Percentiles rank a stretch among this genome's conserved stretches.
These are phyloP conservation scores for Petrophora chlorosata DNA, from an alignment of 2,888 invertebrate genomes.

Conservation along the genomic window DNA sequence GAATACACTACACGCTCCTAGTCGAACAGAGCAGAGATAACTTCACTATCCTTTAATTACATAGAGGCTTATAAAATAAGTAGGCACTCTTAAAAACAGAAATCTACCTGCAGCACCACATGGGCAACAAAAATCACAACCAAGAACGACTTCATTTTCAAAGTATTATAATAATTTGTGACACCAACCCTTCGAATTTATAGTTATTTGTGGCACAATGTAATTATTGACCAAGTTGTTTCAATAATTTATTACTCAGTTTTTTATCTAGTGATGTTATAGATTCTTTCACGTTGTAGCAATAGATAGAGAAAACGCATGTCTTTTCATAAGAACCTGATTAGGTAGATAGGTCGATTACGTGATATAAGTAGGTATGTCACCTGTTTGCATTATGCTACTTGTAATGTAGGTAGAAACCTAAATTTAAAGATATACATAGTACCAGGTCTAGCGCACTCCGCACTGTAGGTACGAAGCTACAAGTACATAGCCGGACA, in stretches of 20 bases:
- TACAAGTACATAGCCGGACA: too few species aligned
- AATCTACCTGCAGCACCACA: constrained; percentile 25
- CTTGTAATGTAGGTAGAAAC: too few species aligned
- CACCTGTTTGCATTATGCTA: background rate
- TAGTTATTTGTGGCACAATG: constrained; percentile 25
- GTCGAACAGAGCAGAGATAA: too few species aligned
- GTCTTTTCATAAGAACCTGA: background rate
- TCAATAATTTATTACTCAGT: constrained; percentile 3
- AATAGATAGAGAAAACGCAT: background rate
- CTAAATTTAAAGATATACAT: too few species aligned
- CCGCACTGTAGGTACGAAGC: too few species aligned
- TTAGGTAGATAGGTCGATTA: constrained; percentile 5
- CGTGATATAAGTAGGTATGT: background rate
- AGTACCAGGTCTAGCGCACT: too few species aligned
- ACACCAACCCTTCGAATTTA: constrained; percentile 13
- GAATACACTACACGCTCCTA: too few species aligned
- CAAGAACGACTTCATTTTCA: constrained; percentile 27
- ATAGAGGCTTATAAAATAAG: too few species aligned
- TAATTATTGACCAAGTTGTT: background rate
- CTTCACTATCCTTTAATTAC: too few species aligned
- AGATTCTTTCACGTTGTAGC: background rate
- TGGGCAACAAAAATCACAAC: constrained; percentile 18
- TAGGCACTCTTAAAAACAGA: background rate
- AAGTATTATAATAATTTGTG: constrained; percentile 2
- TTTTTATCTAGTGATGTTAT: background rate